phyloP scores from a whole-genome alignment of 2,113 vertebrate genomes.

The Myotis lucifugus region DNA sequence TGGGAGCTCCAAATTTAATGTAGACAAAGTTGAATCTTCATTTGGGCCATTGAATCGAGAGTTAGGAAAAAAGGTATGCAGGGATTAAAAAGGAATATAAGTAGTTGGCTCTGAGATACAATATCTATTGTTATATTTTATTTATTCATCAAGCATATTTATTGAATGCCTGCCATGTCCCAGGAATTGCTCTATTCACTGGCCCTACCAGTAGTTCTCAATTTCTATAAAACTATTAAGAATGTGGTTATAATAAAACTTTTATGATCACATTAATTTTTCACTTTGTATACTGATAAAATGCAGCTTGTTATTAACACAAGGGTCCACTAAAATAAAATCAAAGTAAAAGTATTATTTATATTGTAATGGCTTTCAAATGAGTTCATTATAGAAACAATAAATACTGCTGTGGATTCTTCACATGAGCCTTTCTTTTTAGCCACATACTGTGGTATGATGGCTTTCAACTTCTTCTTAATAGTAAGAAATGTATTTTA shows the following conservation, averaged over 20 bases:
- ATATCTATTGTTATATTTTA: not conserved
- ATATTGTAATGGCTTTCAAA: not conserved
- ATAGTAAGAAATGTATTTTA: not conserved
- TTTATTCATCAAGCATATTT: conserved; percentile 1
- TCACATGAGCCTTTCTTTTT: not conserved
- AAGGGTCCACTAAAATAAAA: not conserved
- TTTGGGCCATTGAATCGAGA: not conserved
- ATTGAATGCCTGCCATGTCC: not conserved
- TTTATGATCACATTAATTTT: not conserved
- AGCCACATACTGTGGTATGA: not conserved
- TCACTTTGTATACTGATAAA: not conserved
- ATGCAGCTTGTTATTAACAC: conserved; percentile 5
- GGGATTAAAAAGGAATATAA: not conserved
- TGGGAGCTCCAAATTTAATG: not conserved
- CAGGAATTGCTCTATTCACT: not conserved
- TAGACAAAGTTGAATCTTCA: not conserved
- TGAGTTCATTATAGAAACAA: not conserved
- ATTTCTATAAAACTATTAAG: not conserved
- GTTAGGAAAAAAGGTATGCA: not conserved
- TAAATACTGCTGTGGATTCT: not conserved
- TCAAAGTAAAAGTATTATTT: not conserved
- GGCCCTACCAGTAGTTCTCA: not conserved
- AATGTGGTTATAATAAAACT: not conserved
- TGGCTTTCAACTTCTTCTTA: not conserved
- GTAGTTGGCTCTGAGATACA: not conserved